These are phyloP conservation scores for Echiichthys vipera DNA, from an alignment of 2,797 vertebrate species.

Conservation along the genomic window DNA sequence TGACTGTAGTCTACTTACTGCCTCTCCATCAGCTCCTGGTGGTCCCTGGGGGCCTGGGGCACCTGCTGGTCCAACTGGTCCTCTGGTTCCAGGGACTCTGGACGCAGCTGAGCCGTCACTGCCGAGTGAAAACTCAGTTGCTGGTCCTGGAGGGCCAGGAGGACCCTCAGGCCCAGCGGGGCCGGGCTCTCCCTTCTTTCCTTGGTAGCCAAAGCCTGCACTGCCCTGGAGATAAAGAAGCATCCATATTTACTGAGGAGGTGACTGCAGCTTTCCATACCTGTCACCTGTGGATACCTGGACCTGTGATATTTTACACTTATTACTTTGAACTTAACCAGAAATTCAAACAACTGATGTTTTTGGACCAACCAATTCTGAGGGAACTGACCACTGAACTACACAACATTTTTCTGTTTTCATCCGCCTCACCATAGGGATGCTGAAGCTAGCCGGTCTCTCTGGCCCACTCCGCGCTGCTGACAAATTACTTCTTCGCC, in stretches of 20 bases:
- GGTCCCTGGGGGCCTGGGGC: constrained; percentile 81
- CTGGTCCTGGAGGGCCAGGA: constrained; percentile 78
- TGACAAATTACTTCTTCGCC: no score
- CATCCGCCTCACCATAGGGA: no score
- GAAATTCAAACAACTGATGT: background rate
- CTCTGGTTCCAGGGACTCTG: constrained; percentile 78
- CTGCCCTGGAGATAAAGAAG: constrained; percentile 81
- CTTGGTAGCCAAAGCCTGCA: constrained; percentile 89
- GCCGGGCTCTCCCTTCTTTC: constrained; percentile 89
- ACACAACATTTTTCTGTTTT: no score
- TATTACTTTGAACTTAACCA: background rate
- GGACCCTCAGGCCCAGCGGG: constrained; percentile 78
- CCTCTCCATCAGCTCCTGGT: constrained; percentile 89
- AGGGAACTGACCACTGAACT: no score
- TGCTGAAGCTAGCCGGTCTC: no score
- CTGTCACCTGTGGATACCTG: background rate
- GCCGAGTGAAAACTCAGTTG: constrained; percentile 46
- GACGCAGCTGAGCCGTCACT: constrained; percentile 70
- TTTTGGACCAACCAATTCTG: no score
- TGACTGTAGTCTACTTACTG: constrained; percentile 80
- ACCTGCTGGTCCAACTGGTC: constrained; percentile 84
- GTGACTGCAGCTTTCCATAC: background rate
- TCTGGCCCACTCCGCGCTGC: no score
- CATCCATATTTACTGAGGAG: background rate
- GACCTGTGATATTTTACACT: background rate